Percentiles rank a stretch among this genome's conserved stretches.
Evolutionary conservation across 2,888 invertebrate genomes (phyloP).

Genomic region (Phyllotreta striolata): DNA sequence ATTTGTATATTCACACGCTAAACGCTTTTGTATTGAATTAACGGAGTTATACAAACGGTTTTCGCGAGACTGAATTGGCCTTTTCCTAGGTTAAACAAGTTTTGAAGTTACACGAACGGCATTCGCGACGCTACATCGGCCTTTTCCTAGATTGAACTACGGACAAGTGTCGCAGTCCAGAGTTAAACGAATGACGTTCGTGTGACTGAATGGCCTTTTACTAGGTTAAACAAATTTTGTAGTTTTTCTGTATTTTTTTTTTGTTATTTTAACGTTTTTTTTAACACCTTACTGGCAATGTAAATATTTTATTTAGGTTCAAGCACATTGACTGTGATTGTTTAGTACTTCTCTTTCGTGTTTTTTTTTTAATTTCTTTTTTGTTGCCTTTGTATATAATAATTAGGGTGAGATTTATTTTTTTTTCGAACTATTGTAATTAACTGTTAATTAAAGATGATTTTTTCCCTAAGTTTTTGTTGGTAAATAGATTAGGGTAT

Average conservation of each 20-base stretch:
- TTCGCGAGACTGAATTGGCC: constrained; percentile 44
- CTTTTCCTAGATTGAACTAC: constrained; percentile 29
- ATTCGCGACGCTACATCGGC: constrained; percentile 44
- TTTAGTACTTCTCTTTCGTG: constrained; percentile 41
- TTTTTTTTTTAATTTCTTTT: too few relatives aligned
- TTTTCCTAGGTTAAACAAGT: constrained; percentile 22
- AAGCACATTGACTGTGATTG: constrained; percentile 49
- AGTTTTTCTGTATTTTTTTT: constrained; percentile 23
- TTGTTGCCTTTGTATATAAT: constrained; percentile 46
- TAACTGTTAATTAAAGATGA: constrained; percentile 29
- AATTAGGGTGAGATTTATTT: constrained; percentile 39
- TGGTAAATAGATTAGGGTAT: too few relatives aligned
- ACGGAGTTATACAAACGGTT: constrained; percentile 41
- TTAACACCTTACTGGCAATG: constrained; percentile 27
- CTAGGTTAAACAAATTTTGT: too few relatives aligned
- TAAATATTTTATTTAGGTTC: constrained; percentile 38
- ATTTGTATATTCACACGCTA: too few relatives aligned
- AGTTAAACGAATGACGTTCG: too few relatives aligned
- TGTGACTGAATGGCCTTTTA: too few relatives aligned
- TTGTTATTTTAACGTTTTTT: constrained; percentile 34
- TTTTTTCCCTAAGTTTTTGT: too few relatives aligned
- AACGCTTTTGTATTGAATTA: constrained; percentile 12
- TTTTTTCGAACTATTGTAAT: constrained; percentile 31
- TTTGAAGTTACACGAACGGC: constrained; percentile 41
- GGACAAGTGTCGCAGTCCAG: constrained; percentile 36